These are phyloP conservation scores for Alcedo atthis DNA, from an alignment of 2,797 vertebrate species.

Conservation along the genomic window DNA sequence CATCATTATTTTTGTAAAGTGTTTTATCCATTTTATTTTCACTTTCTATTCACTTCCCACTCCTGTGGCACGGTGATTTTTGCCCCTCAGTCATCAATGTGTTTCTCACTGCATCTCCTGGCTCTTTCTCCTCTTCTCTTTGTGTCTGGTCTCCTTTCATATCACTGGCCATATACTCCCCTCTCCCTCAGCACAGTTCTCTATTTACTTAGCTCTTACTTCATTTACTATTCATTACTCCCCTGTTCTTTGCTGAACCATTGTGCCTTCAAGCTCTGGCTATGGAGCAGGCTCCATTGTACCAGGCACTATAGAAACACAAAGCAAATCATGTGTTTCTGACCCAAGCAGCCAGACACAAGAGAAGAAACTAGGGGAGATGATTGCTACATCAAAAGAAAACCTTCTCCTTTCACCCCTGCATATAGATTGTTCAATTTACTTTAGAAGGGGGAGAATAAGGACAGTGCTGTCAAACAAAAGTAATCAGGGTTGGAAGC, in stretches of 20 bases:
- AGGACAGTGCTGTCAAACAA: background rate
- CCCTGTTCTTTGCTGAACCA: background rate
- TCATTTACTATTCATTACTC: slow-evolving; percentile 37
- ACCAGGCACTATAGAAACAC: background rate
- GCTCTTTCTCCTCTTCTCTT: background rate
- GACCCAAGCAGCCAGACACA: slow-evolving; percentile 28
- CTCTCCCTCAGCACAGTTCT: background rate
- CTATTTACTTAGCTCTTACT: slow-evolving; percentile 33
- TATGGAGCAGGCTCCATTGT: background rate
- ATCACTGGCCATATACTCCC: background rate
- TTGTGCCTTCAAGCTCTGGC: background rate
- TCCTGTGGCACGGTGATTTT: background rate
- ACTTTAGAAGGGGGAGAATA: background rate
- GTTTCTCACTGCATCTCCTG: background rate
- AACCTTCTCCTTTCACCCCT: slow-evolving; percentile 24
- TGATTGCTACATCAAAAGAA: background rate
- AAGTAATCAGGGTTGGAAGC: background rate
- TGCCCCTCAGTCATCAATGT: background rate
- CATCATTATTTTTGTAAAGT: background rate
- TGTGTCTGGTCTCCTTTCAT: background rate
- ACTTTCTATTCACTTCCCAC: background rate
- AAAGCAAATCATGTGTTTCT: slow-evolving; percentile 23
- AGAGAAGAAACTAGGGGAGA: slow-evolving; percentile 15
- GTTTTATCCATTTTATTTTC: background rate
- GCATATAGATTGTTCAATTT: background rate